These are phyloP conservation scores for Toxonevra muliebris DNA, from an alignment of 2,888 invertebrate species.

Conservation along the genomic window DNA sequence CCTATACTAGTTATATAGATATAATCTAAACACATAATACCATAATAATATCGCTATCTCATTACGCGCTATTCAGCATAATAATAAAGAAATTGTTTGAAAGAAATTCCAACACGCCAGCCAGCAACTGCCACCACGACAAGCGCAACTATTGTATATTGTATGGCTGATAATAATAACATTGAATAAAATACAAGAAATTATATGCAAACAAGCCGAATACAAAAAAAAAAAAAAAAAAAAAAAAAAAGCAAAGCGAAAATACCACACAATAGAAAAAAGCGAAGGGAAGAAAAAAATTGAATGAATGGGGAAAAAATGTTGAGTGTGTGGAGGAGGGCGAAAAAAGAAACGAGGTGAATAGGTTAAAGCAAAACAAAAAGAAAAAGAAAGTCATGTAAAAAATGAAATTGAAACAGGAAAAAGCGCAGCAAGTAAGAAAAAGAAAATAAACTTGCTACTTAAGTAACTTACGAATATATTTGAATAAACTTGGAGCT, in stretches of 20 bases:
- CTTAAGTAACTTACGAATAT: constrained; percentile 13
- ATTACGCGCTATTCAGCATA: constrained; percentile 5
- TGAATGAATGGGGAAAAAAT: too few species aligned
- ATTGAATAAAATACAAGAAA: constrained; percentile 1
- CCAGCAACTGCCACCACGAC: too few species aligned
- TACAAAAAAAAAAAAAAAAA: not conserved
- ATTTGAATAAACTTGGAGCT: constrained; percentile 3
- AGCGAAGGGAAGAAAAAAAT: too few species aligned
- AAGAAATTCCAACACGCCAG: too few species aligned
- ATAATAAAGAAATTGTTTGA: too few species aligned
- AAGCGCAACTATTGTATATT: too few species aligned
- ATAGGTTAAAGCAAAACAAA: not conserved
- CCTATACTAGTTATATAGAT: not conserved
- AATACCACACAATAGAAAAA: not conserved
- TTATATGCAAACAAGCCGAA: not conserved
- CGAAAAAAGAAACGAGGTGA: not conserved
- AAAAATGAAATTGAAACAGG: not conserved
- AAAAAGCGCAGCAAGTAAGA: not conserved
- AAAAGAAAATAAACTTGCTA: constrained; percentile 7
- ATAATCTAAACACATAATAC: constrained; percentile 24
- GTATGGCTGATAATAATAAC: not conserved
- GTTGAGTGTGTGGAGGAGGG: too few species aligned
- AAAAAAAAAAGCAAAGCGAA: not conserved
- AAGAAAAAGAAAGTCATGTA: not conserved
- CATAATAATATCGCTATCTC: constrained; percentile 19